Evolutionary conservation across 2,888 invertebrate genomes (phyloP).

Genomic region (Dolomedes plantarius): DNA sequence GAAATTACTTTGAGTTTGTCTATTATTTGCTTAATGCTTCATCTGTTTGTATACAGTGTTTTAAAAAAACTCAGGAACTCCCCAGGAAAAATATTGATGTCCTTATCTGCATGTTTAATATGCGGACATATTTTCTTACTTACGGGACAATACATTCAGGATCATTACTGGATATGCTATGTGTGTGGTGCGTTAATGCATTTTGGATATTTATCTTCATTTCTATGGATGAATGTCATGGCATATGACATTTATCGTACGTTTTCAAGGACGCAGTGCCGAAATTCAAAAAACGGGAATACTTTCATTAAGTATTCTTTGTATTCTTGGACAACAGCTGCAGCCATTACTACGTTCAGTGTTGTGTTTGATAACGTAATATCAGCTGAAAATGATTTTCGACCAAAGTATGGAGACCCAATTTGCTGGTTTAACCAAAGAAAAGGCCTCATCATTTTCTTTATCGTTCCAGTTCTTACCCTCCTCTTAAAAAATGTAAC

Average conservation of each 20-base stretch:
- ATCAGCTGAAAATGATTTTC: constrained; percentile 39
- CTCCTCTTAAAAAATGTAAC: constrained; percentile 77
- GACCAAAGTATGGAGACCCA: constrained; percentile 74
- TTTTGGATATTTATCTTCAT: constrained; percentile 79
- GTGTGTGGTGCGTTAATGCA: constrained; percentile 78
- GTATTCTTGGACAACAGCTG: constrained; percentile 75
- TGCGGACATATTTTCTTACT: constrained; percentile 68
- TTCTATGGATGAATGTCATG: constrained; percentile 80
- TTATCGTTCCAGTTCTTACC: constrained; percentile 77
- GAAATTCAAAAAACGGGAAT: constrained; percentile 12
- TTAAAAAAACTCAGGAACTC: constrained; percentile 70
- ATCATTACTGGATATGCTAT: constrained; percentile 75
- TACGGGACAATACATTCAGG: constrained; percentile 18
- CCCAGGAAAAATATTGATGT: constrained; percentile 72
- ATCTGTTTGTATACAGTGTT: constrained; percentile 59
- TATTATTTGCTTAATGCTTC: constrained; percentile 61
- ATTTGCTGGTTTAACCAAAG: constrained; percentile 78
- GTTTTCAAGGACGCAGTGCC: constrained; percentile 28
- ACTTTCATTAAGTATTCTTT: constrained; percentile 73
- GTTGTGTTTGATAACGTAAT: constrained; percentile 35
- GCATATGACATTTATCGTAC: constrained; percentile 78
- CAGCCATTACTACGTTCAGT: constrained; percentile 73
- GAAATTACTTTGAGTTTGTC: constrained; percentile 67
- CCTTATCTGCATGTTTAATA: constrained; percentile 66
- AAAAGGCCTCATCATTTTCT: constrained; percentile 76